A percentile compares a stretch with the other conserved stretches of the same genome.
Evolutionary conservation across 2,797 vertebrate species (phyloP).

Genomic region (Choloepus didactylus): DNA sequence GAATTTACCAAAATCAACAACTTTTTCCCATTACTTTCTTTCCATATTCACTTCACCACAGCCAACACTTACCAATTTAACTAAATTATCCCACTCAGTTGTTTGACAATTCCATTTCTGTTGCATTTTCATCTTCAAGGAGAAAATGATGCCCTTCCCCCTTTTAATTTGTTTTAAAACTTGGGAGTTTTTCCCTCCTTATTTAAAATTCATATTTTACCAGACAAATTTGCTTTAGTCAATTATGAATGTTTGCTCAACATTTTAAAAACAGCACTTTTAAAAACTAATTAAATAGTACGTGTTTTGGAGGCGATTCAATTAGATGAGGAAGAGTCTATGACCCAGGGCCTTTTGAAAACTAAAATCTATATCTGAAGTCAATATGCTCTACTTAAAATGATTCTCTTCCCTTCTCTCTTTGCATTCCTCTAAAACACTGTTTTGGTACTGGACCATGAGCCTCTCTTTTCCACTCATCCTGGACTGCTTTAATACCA

Average conservation of each 20-base stretch:
- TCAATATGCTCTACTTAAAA: neutral
- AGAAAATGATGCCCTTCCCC: conserved; percentile 9
- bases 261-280: conserved; percentile 38
- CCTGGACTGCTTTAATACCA: neutral
- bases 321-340: neutral
- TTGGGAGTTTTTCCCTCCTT: neutral
- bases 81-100: neutral
- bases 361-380: neutral
- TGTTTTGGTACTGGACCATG: neutral
- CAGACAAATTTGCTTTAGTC: conserved; percentile 6
- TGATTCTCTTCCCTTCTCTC: neutral
- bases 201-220: conserved; percentile 22
- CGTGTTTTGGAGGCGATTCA: neutral
- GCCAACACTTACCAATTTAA: neutral
- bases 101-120: conserved; percentile 1
- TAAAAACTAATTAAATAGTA: neutral
- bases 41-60: neutral
- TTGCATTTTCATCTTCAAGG: conserved; percentile 19
- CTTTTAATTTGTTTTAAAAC: conserved; percentile 58
- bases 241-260: neutral
- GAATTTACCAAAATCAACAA: neutral
- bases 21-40: conserved; percentile 28
- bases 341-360: neutral
- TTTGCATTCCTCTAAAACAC: neutral
- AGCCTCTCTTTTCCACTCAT: neutral